Evolutionary conservation across 64 coral and sea anemone genomes (phyloP).

Genomic region (Pocillopora verrucosa): DNA sequence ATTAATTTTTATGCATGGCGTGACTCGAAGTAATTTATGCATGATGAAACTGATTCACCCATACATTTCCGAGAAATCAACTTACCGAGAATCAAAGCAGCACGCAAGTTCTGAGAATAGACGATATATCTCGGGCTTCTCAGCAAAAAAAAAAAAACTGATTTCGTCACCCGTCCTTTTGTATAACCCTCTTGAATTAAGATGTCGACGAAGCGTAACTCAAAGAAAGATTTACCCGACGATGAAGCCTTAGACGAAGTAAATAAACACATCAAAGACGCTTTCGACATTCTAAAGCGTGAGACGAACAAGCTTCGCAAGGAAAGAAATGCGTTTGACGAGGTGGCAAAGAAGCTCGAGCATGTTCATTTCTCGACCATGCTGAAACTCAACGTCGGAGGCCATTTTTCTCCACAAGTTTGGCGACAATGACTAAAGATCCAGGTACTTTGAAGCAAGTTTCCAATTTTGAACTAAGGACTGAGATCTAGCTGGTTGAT

Average conservation of each 20-base stretch:
- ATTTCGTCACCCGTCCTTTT: not conserved
- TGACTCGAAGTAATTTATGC: too few relatives aligned
- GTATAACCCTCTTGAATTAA: not conserved
- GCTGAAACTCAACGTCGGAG: not conserved
- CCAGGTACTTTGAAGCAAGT: not conserved
- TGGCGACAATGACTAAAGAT: slow-evolving; percentile 5
- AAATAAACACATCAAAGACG: not conserved
- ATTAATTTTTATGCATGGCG: too few relatives aligned
- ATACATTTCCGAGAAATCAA: too few relatives aligned
- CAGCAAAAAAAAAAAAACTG: not conserved
- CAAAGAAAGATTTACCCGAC: not conserved
- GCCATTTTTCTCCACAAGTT: slow-evolving; percentile 1
- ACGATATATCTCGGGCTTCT: not conserved
- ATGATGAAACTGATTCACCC: too few relatives aligned
- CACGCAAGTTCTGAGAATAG: not conserved
- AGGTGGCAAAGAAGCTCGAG: not conserved
- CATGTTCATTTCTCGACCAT: not conserved
- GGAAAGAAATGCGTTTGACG: not conserved
- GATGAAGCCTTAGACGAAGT: not conserved
- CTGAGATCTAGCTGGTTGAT: not conserved
- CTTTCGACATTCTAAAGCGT: not conserved
- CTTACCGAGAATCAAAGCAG: not conserved
- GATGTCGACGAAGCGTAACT: not conserved
- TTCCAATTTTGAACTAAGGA: not conserved
- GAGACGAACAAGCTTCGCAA: not conserved